Conservation (phyloP, 1,140 invertebrate species). For the Cotesia chilonis region DNA sequence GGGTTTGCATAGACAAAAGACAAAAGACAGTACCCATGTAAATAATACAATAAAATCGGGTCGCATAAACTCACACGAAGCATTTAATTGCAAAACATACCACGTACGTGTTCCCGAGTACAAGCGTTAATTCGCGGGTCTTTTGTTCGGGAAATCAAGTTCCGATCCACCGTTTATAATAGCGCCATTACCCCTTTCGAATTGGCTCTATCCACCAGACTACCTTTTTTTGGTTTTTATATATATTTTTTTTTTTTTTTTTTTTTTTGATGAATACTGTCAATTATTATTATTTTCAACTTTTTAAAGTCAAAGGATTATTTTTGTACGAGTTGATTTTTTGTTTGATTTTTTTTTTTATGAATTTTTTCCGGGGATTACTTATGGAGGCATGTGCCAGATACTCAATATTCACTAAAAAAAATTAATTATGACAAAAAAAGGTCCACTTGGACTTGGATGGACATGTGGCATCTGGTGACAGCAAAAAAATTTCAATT, state of each 20-base stretch:
- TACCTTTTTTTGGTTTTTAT: conserved; percentile 20
- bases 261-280: background rate
- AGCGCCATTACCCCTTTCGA: conserved; percentile 30
- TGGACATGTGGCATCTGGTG: too few species aligned
- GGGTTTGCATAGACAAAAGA: too few species aligned
- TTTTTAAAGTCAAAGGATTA: too few species aligned
- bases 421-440: too few species aligned
- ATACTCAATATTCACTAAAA: too few species aligned
- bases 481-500: too few species aligned
- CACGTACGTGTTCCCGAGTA: background rate
- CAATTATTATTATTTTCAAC: too few species aligned
- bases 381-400: too few species aligned
- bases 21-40: conserved; percentile 1
- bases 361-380: too few species aligned
- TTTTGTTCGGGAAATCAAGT: conserved; percentile 29
- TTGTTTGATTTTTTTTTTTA: too few species aligned
- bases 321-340: too few species aligned
- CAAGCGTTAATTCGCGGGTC: conserved; percentile 23
- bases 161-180: conserved; percentile 24
- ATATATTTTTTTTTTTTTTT: background rate
- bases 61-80: background rate
- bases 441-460: too few species aligned
- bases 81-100: background rate
- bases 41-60: background rate
- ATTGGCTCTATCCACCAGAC: conserved; percentile 30